Evolutionary conservation across 2,888 invertebrate species (phyloP).

Genomic region (Polydesmus complanatus): DNA sequence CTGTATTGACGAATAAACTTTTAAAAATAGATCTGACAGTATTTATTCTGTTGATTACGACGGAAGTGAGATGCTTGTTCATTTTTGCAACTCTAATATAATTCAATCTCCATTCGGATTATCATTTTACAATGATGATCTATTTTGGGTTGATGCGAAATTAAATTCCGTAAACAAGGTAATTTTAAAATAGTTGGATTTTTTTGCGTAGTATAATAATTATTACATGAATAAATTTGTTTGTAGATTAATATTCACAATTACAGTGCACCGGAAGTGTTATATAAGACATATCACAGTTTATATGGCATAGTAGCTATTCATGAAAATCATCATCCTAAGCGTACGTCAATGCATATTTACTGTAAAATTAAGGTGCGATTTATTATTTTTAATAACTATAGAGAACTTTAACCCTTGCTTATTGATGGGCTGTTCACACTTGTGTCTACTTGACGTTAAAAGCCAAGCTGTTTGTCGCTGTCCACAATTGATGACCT

Average conservation of each 20-base stretch:
- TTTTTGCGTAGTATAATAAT: not conserved
- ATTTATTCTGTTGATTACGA: constrained; percentile 7
- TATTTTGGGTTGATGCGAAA: constrained; percentile 9
- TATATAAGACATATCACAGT: constrained; percentile 5
- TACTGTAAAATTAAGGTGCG: not conserved
- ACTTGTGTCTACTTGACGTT: constrained; percentile 2
- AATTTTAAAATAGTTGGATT: not conserved
- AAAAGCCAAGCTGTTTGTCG: not conserved
- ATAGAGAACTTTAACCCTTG: not conserved
- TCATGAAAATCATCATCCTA: not conserved
- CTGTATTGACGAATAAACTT: no score
- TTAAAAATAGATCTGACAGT: not conserved
- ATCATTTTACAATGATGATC: not conserved
- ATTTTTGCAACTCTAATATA: not conserved
- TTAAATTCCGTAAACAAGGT: constrained; percentile 4
- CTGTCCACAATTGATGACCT: constrained; percentile 6
- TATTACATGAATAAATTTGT: not conserved
- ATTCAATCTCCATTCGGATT: constrained; percentile 8
- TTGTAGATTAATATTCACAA: constrained; percentile 3
- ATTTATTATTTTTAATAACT: not conserved
- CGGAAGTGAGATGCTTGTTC: not conserved
- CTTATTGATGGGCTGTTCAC: constrained; percentile 5
- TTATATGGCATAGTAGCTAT: not conserved
- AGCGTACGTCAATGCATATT: not conserved
- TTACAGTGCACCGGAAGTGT: not conserved